Conservation (phyloP, 2,888 invertebrate species). For the Xylota segnis region DNA sequence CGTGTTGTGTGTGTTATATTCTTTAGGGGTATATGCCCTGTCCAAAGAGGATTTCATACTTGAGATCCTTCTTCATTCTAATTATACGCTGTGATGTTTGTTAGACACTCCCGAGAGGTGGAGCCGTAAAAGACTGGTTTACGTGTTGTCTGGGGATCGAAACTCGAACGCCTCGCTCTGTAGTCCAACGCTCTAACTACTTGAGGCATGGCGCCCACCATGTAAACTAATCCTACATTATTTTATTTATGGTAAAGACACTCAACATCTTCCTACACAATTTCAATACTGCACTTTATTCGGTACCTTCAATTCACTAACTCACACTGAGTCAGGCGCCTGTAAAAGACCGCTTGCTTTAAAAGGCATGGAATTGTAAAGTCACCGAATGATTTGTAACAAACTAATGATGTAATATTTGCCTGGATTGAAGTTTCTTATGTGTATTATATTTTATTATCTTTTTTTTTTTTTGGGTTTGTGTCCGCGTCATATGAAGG, state of each 20-base stretch:
- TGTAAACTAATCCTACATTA: no score
- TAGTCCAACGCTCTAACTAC: no score
- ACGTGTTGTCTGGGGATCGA: no score
- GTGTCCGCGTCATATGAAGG: background rate
- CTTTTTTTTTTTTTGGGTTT: background rate
- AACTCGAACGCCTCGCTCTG: no score
- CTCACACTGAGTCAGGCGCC: slow-evolving; percentile 17
- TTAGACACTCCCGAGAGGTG: no score
- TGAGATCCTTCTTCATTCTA: no score
- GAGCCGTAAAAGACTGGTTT: no score
- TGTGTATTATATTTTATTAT: slow-evolving; percentile 1
- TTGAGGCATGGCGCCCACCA: no score
- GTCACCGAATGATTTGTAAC: slow-evolving; percentile 15
- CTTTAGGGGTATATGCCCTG: no score
- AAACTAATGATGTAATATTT: background rate
- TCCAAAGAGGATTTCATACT: no score
- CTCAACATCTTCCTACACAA: slow-evolving; percentile 21
- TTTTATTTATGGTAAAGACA: background rate
- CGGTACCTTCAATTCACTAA: background rate
- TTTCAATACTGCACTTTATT: background rate
- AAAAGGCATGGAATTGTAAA: slow-evolving; percentile 44
- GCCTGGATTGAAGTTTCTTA: background rate
- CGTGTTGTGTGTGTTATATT: no score
- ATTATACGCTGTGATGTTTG: no score
- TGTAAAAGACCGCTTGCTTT: slow-evolving; percentile 45